phyloP scores from a whole-genome alignment of 2,797 vertebrate species.

The Fistularia tabacaria region DNA sequence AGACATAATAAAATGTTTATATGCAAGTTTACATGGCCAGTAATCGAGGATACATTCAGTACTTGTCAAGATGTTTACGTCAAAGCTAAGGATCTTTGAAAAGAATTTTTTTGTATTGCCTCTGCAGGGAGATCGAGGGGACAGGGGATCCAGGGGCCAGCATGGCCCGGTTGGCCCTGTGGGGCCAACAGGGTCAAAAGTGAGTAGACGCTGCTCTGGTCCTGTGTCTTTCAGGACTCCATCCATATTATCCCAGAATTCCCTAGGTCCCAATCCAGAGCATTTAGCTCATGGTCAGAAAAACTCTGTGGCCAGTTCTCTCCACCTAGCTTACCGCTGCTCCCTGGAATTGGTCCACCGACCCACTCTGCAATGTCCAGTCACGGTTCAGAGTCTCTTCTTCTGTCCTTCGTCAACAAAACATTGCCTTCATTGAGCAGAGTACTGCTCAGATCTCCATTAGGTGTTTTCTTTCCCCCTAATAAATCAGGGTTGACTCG shows the following conservation, averaged over 20 bases:
- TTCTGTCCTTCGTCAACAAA: no score
- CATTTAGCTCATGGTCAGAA: not conserved
- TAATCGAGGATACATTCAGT: not conserved
- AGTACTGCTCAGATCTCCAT: no score
- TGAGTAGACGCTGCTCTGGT: conserved; percentile 33
- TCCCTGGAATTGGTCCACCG: no score
- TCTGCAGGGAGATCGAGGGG: conserved; percentile 79
- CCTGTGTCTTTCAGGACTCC: not conserved
- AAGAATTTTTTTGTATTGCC: conserved; percentile 6
- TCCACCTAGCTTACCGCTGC: no score
- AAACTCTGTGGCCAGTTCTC: no score
- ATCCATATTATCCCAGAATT: not conserved
- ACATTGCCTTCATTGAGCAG: no score
- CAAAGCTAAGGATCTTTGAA: not conserved
- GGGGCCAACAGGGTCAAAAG: conserved; percentile 80
- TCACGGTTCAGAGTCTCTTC: no score
- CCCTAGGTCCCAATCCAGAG: no score
- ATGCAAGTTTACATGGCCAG: no score
- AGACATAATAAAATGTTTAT: not conserved
- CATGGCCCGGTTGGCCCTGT: conserved; percentile 68
- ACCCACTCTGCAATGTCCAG: no score
- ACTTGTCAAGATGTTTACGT: not conserved
- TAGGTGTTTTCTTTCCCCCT: no score
- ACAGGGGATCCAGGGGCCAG: conserved; percentile 75
- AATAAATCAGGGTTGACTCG: no score